Conservation (phyloP, 1,140 invertebrate genomes). For the Drosophila miranda region DNA sequence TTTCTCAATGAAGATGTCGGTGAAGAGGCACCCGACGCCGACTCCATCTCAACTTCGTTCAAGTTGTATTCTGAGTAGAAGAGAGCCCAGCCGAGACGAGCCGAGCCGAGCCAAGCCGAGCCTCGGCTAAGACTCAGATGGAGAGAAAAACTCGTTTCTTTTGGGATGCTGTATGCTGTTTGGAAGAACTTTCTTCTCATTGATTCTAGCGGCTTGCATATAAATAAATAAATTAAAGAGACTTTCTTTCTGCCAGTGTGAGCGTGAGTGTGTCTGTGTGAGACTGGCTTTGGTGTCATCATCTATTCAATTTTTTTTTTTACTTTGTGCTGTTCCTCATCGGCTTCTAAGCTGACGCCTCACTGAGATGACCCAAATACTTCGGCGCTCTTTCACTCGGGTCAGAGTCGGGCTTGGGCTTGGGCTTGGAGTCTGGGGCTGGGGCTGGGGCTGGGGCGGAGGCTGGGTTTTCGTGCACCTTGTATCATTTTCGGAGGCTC, state of each 20-base stretch:
- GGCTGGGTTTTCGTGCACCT: constrained; percentile 55
- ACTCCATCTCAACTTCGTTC: constrained; percentile 10
- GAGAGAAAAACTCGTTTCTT: constrained; percentile 41
- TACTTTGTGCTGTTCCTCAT: not conserved
- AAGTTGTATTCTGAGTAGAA: constrained; percentile 45
- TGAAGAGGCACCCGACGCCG: constrained; percentile 11
- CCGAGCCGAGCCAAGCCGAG: not conserved
- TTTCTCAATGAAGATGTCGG: constrained; percentile 36
- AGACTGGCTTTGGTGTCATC: constrained; percentile 63
- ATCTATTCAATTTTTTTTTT: constrained; percentile 48
- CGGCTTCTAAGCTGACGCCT: constrained; percentile 34
- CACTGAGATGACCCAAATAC: constrained; percentile 66
- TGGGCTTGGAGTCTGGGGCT: constrained; percentile 1
- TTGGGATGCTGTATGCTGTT: constrained; percentile 71
- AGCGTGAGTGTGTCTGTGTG: constrained; percentile 14
- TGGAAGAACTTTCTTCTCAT: constrained; percentile 72
- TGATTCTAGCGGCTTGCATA: constrained; percentile 74
- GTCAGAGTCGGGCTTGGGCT: constrained; percentile 17
- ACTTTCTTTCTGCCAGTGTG: constrained; percentile 66
- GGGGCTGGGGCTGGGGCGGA: not conserved
- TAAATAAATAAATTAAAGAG: constrained; percentile 78
- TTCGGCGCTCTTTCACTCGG: constrained; percentile 50
- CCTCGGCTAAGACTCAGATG: constrained; percentile 1
- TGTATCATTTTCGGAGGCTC: constrained; percentile 55
- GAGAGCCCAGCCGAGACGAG: constrained; percentile 6